Evolutionary conservation across 2,113 vertebrate genomes (phyloP).

Genomic region (Psilopogon haemacephalus): DNA sequence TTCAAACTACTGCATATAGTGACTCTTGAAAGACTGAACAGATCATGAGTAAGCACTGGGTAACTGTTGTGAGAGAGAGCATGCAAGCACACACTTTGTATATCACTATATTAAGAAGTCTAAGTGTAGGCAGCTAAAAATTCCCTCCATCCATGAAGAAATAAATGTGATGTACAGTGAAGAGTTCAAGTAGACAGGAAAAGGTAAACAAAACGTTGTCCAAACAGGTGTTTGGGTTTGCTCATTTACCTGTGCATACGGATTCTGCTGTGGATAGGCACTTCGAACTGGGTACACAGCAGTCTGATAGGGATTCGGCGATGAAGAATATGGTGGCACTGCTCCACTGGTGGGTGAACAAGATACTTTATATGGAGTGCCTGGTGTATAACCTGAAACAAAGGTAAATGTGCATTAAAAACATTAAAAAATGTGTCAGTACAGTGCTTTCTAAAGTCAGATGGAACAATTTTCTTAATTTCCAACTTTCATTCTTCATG

Average conservation of each 20-base stretch:
- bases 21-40: background rate
- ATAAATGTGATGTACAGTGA: background rate
- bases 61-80: background rate
- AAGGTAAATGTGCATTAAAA: background rate
- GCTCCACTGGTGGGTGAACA: constrained; percentile 94
- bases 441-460: background rate
- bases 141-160: background rate
- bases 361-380: constrained; percentile 96
- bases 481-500: background rate
- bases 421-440: background rate
- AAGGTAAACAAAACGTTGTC: background rate
- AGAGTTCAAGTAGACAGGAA: fast-evolving
- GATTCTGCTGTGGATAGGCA: constrained; percentile 96
- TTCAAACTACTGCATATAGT: background rate
- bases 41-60: background rate
- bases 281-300: constrained; percentile 95
- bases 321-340: constrained; percentile 91
- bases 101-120: background rate
- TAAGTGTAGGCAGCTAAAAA: background rate
- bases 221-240: too few relatives aligned
- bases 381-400: constrained; percentile 88
- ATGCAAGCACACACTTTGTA: background rate
- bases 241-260: constrained; percentile 88
- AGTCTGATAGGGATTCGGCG: constrained; percentile 90
- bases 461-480: fast-evolving